phyloP scores from a whole-genome alignment of 2,888 invertebrate genomes.

The Spicauda simplicius region DNA sequence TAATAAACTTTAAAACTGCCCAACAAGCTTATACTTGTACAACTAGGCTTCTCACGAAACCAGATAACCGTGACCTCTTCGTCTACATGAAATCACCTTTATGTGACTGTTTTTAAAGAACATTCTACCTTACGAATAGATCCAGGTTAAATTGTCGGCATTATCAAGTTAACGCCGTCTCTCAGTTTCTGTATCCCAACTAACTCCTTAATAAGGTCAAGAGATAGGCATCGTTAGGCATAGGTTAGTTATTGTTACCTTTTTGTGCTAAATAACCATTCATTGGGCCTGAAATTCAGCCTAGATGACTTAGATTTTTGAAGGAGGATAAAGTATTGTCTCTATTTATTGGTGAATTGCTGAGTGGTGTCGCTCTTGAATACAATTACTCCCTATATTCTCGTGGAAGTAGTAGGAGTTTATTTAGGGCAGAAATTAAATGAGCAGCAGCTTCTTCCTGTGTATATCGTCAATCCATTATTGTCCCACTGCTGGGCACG shows the following conservation, averaged over 20 bases:
- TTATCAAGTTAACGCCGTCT: constrained; percentile 22
- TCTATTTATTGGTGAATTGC: too few relatives aligned
- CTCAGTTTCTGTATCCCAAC: constrained; percentile 29
- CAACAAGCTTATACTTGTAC: constrained; percentile 18
- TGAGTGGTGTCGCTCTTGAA: too few relatives aligned
- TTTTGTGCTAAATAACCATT: background rate
- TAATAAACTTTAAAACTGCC: constrained; percentile 24
- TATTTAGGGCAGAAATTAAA: too few relatives aligned
- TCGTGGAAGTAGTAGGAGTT: too few relatives aligned
- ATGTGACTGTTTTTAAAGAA: background rate
- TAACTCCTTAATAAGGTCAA: constrained; percentile 39
- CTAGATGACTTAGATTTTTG: too few relatives aligned
- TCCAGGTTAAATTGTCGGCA: constrained; percentile 6
- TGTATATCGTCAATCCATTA: too few relatives aligned
- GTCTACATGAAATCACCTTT: background rate
- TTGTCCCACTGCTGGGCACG: too few relatives aligned
- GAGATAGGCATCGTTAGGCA: constrained; percentile 20
- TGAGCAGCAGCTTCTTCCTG: too few relatives aligned
- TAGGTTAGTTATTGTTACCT: constrained; percentile 22
- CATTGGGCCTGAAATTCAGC: too few relatives aligned
- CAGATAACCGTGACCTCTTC: constrained; percentile 3
- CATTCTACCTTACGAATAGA: background rate
- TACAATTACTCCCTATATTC: too few relatives aligned
- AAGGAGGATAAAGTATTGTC: too few relatives aligned
- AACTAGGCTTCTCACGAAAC: background rate